These are phyloP conservation scores for Rhaphigaster nebulosa DNA, from an alignment of 2,888 invertebrate species.

Conservation along the genomic window DNA sequence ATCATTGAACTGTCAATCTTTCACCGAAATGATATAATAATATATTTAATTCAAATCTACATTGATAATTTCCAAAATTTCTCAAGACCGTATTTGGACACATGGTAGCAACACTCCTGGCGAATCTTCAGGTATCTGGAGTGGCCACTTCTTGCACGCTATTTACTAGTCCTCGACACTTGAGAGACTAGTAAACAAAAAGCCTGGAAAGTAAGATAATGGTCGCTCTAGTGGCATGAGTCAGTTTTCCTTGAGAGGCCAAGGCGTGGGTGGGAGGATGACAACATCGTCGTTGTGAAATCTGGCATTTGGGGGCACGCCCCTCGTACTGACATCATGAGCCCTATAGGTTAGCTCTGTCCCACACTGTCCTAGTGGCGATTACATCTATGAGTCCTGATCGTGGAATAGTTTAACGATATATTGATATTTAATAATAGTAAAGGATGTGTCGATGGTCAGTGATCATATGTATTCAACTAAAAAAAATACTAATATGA, in stretches of 20 bases:
- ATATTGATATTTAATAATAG: conserved; percentile 14
- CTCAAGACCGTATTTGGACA: background rate
- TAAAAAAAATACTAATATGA: background rate
- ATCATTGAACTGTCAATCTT: too few relatives aligned
- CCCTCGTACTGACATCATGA: conserved; percentile 56
- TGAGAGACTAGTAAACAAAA: conserved; percentile 28
- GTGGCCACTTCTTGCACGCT: background rate
- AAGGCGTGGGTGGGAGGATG: conserved; percentile 54
- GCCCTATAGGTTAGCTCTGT: conserved; percentile 52
- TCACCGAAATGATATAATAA: background rate
- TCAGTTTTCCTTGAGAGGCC: conserved; percentile 54
- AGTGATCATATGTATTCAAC: background rate
- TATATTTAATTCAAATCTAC: background rate
- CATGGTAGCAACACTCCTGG: background rate
- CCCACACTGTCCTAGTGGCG: conserved; percentile 45
- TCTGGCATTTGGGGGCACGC: conserved; percentile 51
- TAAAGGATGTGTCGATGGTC: background rate
- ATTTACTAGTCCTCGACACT: background rate
- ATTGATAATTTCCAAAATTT: background rate
- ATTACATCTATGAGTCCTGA: background rate
- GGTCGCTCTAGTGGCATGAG: conserved; percentile 48
- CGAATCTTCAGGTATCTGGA: background rate
- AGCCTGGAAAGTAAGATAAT: conserved; percentile 28
- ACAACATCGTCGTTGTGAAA: conserved; percentile 55
- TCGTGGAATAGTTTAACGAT: conserved; percentile 33